Base-by-base conservation (phyloP, 2,888 invertebrate species). In the Lochmaea capreae region DNA sequence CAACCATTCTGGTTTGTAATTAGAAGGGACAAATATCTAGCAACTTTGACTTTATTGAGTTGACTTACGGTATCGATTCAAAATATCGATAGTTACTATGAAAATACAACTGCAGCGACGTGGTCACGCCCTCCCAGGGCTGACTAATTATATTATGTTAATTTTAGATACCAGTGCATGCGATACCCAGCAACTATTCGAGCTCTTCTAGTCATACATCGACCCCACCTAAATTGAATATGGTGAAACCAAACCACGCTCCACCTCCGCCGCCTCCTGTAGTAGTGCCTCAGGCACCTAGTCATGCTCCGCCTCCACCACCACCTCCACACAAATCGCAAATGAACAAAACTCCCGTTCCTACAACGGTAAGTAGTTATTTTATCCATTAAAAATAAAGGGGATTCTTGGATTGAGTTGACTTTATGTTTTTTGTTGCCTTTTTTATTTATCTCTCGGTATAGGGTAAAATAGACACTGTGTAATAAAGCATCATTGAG, bases 171-270 rank as follows among this genome's bases (percentile, higher is more conserved):
- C 86, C 86, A 33, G 75, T 78, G 16, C 84, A 87, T 82, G 87
- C 88, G 49, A 80, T 87, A 12, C 87, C 88, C 65, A 82, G 85
- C 26, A 65, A 67, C 42, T 67, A 59, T 52, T 65, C 71, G 26
- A 22, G 39, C 42, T 89, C 89, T 78, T 89, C 77, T 67, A 76
- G 72, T 69, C 79, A 77, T 10, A 74, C 73, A n/a, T 83, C 84
- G 11, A 84, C 85, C 12, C 79, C 74, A 54, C 76, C 76, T 18
- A 83, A 82, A 72, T 67, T 76, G 61, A 76, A 76, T 74, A 76
- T 72, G 71, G 85, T 86, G 67, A 85, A 85, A 78, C 86, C 86
- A 5, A 86, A 81, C 77, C 85, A 86, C 71, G 85, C 86, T 6
- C 86, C 86, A 3, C 86, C 87, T 5, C 87, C 87, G 3, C 86